These are phyloP conservation scores for Isichthys henryi DNA, from an alignment of 2,113 vertebrate genomes.

Conservation along the genomic window DNA sequence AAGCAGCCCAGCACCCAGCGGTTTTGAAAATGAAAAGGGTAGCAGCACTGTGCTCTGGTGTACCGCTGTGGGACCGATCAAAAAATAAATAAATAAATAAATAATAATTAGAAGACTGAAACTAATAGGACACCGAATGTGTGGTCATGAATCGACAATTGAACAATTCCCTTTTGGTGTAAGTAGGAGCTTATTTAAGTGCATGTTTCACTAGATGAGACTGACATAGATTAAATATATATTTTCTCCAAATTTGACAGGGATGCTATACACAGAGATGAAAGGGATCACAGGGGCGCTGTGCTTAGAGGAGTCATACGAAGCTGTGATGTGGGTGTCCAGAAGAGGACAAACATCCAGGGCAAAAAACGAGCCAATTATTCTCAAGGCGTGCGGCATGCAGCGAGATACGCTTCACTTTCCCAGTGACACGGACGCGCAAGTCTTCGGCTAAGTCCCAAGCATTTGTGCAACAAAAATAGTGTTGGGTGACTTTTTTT, in stretches of 20 bases:
- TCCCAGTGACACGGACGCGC: neutral
- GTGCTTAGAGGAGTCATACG: neutral
- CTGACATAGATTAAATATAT: slow-evolving; percentile 11
- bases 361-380: neutral
- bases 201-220: neutral
- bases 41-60: neutral
- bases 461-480: neutral
- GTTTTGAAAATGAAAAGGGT: neutral
- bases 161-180: neutral
- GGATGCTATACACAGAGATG: neutral
- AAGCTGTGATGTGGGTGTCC: neutral
- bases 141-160: neutral
- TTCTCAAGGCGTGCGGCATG: neutral
- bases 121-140: neutral
- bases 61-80: neutral
- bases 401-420: neutral
- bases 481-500: neutral
- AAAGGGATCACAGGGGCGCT: neutral
- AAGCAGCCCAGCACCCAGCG: neutral
- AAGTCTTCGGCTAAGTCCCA: neutral
- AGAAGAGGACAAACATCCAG: slow-evolving; percentile 5
- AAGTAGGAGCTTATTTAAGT: neutral
- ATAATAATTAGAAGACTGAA: neutral
- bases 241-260: neutral
- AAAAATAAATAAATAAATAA: neutral